Conservation (phyloP, 2,797 vertebrate species). For the Smutsia temminckii region DNA sequence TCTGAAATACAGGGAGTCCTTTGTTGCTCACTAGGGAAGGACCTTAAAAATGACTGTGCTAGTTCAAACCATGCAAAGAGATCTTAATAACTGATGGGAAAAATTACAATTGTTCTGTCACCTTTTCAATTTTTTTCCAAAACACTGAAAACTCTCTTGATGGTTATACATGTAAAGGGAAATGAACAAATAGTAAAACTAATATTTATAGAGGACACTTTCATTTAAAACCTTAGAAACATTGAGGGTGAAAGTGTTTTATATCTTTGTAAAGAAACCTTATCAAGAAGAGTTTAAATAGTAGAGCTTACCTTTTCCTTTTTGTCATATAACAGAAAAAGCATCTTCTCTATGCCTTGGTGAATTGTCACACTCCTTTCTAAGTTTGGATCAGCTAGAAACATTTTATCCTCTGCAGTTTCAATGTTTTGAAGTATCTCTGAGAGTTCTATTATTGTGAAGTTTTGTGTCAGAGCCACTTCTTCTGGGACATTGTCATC, state of each 20-base stretch:
- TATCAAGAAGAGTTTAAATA: neutral
- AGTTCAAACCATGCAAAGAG: neutral
- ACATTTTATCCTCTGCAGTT: conserved; percentile 31
- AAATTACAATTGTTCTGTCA: neutral
- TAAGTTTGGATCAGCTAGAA: neutral
- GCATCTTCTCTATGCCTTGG: neutral
- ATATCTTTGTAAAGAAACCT: neutral
- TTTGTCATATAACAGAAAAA: neutral
- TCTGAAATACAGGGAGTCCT: neutral
- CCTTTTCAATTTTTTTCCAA: neutral
- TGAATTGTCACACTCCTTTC: neutral
- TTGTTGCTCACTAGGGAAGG: neutral
- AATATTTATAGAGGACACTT: neutral
- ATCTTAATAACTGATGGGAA: neutral
- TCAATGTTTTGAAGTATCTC: neutral
- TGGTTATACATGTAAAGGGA: neutral
- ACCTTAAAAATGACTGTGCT: neutral
- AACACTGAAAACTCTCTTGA: neutral
- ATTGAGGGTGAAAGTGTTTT: neutral
- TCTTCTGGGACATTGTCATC: neutral
- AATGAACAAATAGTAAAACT: neutral
- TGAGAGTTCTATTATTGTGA: neutral
- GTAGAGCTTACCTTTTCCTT: neutral
- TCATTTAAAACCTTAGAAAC: neutral
- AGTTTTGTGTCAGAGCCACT: neutral